phyloP scores from a whole-genome alignment of 2,113 vertebrate species.

The Anoplopoma fimbria region DNA sequence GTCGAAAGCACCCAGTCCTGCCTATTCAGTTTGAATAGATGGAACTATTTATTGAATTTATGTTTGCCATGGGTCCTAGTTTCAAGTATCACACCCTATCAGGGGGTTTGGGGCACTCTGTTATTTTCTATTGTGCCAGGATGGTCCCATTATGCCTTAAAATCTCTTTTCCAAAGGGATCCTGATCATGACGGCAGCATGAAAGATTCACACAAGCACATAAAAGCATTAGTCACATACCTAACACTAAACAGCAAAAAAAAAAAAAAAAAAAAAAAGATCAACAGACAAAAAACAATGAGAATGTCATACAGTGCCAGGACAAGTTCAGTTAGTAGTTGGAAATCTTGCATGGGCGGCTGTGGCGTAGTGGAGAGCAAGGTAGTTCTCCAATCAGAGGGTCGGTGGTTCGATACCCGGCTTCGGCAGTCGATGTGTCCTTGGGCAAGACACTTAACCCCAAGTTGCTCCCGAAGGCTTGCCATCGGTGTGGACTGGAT shows the following conservation, averaged over 20 bases:
- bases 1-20: neutral
- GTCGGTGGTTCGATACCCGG: too few relatives aligned
- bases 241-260: neutral
- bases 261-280: neutral
- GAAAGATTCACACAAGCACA: neutral
- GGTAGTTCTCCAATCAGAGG: too few relatives aligned
- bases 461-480: too few relatives aligned
- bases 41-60: neutral
- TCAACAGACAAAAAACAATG: neutral
- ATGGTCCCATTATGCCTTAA: neutral
- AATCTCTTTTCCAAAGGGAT: neutral
- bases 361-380: too few relatives aligned
- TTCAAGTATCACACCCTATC: neutral
- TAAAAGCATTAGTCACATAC: neutral
- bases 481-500: too few relatives aligned
- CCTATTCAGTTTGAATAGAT: neutral
- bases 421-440: too few relatives aligned
- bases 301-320: neutral
- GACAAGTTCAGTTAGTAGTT: neutral
- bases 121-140: neutral
- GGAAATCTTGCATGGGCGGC: too few relatives aligned
- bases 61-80: neutral
- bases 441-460: too few relatives aligned
- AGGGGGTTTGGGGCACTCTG: too few relatives aligned
- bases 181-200: neutral